Evolutionary conservation across 2,888 invertebrate genomes (phyloP).

Genomic region (Lamellibrachia columna): DNA sequence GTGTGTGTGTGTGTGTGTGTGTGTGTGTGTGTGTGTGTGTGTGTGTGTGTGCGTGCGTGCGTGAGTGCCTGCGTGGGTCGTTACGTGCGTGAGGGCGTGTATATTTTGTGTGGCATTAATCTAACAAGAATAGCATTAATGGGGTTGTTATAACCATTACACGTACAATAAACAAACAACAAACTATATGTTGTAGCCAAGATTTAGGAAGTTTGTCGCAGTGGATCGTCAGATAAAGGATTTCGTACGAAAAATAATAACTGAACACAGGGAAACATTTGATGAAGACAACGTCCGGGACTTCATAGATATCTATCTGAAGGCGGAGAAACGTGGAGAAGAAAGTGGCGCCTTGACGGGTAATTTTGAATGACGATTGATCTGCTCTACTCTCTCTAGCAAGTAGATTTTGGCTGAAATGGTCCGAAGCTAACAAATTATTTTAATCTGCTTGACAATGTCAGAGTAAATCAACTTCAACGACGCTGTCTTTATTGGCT

Average conservation of each 20-base stretch:
- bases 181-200: background rate
- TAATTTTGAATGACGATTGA: background rate
- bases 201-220: background rate
- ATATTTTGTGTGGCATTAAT: too few species aligned
- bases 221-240: background rate
- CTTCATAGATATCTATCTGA: constrained; percentile 19
- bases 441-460: background rate
- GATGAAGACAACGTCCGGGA: constrained; percentile 24
- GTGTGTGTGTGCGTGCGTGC: too few species aligned
- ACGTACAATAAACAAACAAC: background rate
- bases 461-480: background rate
- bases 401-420: background rate
- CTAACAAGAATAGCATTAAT: too few species aligned
- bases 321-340: constrained; percentile 19
- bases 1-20: too few species aligned
- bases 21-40: too few species aligned
- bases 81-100: too few species aligned
- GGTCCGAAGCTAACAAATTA: background rate
- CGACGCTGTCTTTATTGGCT: background rate
- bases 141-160: background rate
- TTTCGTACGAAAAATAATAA: background rate
- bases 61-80: too few species aligned
- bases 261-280: constrained; percentile 18
- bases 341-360: background rate
- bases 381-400: background rate